Evolutionary conservation across 2,888 invertebrate species (phyloP).

Genomic region (Rapana venosa): DNA sequence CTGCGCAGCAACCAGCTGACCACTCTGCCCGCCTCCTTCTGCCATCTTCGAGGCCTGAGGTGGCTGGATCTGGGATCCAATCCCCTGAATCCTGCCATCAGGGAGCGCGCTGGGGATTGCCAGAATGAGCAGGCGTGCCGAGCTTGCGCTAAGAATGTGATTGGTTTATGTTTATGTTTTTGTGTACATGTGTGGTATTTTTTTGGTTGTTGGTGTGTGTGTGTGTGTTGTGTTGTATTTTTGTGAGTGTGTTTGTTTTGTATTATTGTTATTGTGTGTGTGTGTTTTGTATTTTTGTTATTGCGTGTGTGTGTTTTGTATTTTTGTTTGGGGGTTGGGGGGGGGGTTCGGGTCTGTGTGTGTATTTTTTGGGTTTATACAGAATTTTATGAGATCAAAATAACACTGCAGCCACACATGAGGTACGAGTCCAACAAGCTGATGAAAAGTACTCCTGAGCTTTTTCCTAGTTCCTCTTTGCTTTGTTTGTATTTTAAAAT

Average conservation of each 20-base stretch:
- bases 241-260: neutral
- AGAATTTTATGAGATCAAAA: too few species aligned
- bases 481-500: too few species aligned
- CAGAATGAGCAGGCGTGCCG: slow-evolving; percentile 86
- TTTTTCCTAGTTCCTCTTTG: too few species aligned
- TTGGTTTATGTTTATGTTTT: slow-evolving; percentile 64
- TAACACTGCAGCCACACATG: too few species aligned
- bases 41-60: slow-evolving; percentile 84
- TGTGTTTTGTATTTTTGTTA: too few species aligned
- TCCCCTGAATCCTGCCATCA: slow-evolving; percentile 85
- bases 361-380: neutral
- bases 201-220: neutral
- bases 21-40: slow-evolving; percentile 85
- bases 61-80: slow-evolving; percentile 91
- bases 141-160: slow-evolving; percentile 85
- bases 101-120: slow-evolving; percentile 86
- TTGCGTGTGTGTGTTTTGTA: neutral
- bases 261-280: neutral
- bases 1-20: slow-evolving; percentile 83
- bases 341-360: neutral
- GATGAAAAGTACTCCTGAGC: too few species aligned
- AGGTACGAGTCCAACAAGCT: too few species aligned
- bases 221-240: neutral
- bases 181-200: neutral
- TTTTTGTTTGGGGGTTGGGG: neutral